Conservation (phyloP, 2,888 invertebrate species). For the Fissipunctia ypsillon region DNA sequence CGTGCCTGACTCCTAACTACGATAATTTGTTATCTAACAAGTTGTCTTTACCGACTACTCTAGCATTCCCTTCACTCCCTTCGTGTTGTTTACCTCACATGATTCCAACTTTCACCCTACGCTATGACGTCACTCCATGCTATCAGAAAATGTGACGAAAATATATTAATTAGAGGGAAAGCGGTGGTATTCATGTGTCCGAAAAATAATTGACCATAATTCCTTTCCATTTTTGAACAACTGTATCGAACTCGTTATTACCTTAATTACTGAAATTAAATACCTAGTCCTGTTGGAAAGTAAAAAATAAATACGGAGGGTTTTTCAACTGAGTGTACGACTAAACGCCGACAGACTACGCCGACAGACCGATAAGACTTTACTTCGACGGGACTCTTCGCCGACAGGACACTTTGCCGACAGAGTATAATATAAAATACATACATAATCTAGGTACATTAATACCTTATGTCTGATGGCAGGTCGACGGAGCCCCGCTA, state of each 20-base stretch:
- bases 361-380: too few relatives aligned
- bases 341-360: too few relatives aligned
- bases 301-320: conserved; percentile 12
- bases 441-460: too few relatives aligned
- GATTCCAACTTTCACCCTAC: conserved; percentile 31
- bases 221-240: conserved; percentile 43
- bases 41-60: conserved; percentile 68
- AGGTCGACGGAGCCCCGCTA: too few relatives aligned
- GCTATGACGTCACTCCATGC: conserved; percentile 50
- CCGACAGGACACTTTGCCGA: too few relatives aligned
- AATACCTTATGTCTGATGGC: too few relatives aligned
- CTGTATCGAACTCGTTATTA: conserved; percentile 30
- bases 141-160: conserved; percentile 44
- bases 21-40: conserved; percentile 73
- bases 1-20: conserved; percentile 75
- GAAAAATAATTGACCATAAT: conserved; percentile 31
- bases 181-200: conserved; percentile 14
- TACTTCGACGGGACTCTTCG: too few relatives aligned
- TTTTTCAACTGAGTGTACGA: too few relatives aligned
- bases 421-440: too few relatives aligned
- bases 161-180: conserved; percentile 49
- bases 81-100: conserved; percentile 50
- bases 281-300: not conserved
- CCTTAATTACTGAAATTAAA: conserved; percentile 34
- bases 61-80: conserved; percentile 43